phyloP scores from a whole-genome alignment of 2,888 invertebrate species.

The Drosophila helvetica region DNA sequence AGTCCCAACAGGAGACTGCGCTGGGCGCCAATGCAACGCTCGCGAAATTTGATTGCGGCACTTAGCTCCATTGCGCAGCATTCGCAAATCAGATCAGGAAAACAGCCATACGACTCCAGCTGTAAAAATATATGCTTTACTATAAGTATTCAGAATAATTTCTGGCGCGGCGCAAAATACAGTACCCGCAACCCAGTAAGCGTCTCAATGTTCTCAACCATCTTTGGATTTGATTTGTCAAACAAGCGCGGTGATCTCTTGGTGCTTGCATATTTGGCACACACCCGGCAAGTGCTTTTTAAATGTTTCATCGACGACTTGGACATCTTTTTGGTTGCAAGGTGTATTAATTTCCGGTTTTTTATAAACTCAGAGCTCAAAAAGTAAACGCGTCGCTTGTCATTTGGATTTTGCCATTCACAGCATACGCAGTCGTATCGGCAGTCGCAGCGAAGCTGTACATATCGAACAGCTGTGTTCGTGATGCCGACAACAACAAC shows the following conservation, averaged over 20 bases:
- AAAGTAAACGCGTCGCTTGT: constrained; percentile 50
- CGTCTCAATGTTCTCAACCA: constrained; percentile 57
- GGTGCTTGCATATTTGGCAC: constrained; percentile 67
- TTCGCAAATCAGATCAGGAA: constrained; percentile 68
- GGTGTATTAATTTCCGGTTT: not conserved
- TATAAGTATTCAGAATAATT: constrained; percentile 2
- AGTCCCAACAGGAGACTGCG: constrained; percentile 53
- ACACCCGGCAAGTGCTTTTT: constrained; percentile 69
- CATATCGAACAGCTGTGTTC: constrained; percentile 31
- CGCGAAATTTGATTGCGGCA: constrained; percentile 58
- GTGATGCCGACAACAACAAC: constrained; percentile 39
- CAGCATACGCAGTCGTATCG: not conserved
- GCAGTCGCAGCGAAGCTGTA: constrained; percentile 14
- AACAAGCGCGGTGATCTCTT: constrained; percentile 68
- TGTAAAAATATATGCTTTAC: constrained; percentile 7
- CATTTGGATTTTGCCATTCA: constrained; percentile 37
- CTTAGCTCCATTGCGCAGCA: constrained; percentile 61
- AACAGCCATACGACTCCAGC: constrained; percentile 52
- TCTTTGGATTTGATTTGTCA: constrained; percentile 55
- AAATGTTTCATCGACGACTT: constrained; percentile 57
- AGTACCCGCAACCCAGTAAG: constrained; percentile 62
- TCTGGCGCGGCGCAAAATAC: not conserved
- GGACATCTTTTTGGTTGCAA: constrained; percentile 45
- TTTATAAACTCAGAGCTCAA: constrained; percentile 27
- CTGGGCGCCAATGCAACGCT: constrained; percentile 64